Evolutionary conservation across 2,888 invertebrate species (phyloP).

Genomic region (Trichopria drosophilae): DNA sequence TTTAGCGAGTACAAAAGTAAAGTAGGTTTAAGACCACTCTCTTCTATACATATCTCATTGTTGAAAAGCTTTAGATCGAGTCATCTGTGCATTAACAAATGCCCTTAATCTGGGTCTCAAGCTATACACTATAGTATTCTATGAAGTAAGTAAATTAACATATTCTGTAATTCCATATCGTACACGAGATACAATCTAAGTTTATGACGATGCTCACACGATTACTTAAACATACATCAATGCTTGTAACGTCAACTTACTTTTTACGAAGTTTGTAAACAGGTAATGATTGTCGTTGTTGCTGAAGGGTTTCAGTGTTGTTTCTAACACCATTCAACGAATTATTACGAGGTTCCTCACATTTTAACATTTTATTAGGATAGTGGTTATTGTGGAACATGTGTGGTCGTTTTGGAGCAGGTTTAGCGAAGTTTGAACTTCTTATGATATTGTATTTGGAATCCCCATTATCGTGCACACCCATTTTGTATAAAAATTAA

Average conservation of each 20-base stretch:
- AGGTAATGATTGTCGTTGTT: slow-evolving; percentile 55
- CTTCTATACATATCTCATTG: too few relatives aligned
- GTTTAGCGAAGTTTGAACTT: slow-evolving; percentile 47
- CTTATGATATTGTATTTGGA: slow-evolving; percentile 52
- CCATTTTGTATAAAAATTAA: slow-evolving; percentile 40
- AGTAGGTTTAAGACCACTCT: too few relatives aligned
- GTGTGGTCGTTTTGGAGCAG: slow-evolving; percentile 48
- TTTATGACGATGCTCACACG: too few relatives aligned
- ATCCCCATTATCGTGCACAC: slow-evolving; percentile 54
- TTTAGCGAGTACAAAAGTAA: too few relatives aligned
- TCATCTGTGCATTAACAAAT: too few relatives aligned
- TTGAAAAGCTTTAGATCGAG: too few relatives aligned
- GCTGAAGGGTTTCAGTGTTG: slow-evolving; percentile 41
- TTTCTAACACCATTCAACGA: slow-evolving; percentile 32
- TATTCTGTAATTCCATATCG: too few relatives aligned
- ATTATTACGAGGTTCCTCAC: slow-evolving; percentile 33
- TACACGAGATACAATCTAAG: too few relatives aligned
- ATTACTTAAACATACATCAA: neutral
- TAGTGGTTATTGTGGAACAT: slow-evolving; percentile 31
- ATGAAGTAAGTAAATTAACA: too few relatives aligned
- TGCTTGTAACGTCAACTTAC: slow-evolving; percentile 40
- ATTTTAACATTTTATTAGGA: slow-evolving; percentile 42
- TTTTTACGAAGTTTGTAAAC: slow-evolving; percentile 56
- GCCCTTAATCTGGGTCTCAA: too few relatives aligned
- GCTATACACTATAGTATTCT: too few relatives aligned